Evolutionary conservation across 2,888 invertebrate genomes (phyloP), one percentile per base, ranked within the genome.

Genomic region (Abscondita cerata): DNA sequence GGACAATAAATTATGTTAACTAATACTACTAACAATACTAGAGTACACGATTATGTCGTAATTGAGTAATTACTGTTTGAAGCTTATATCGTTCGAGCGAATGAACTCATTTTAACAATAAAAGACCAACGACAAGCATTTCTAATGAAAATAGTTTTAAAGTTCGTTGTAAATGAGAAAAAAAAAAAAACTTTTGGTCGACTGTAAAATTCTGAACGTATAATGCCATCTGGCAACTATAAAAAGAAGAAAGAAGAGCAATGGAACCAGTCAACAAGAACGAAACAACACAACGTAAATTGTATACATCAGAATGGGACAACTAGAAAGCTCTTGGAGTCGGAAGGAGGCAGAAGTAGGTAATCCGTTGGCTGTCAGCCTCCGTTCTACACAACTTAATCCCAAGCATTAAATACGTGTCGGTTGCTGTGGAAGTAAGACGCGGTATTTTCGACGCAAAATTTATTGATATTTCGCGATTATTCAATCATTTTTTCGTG

Each of bases 341-440:
- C 62, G 68, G 68, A 70, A 68, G 70, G 61, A 61, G 54, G 51
- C 59, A 66, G 59, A 60, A 66, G 61, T 68, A 68, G 70, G 70
- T 68, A 70, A 68, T 70, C 65, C 61, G 68, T 70, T 71, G 70
- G 66, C 76, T 76, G 76, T 76, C 78, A 78, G 75, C 73, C 74
- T 74, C 75, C 70, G 71, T 72, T 73, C 72, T 73, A 75, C 79
- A 79, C 79, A 79, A 79, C 79, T n/a, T n/a, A 79, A 79, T 79
- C 76, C 71, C 72, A 69, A 63, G 64, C 62, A 70, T 72, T 75
- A 77, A 73, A 73, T 69, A 69, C 73, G 74, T 71, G 74, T 70
- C 67, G 68, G 68, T 66, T 64, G 59, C 59, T 68, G 72, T 62
- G 38, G 64, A 63, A 72, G 64, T 54, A 65, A 66, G 73, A 71